Evolutionary conservation across 92 coral and sea anemone genomes (phyloP), one percentile per base, ranked within the genome.

Genomic region (Desmophyllum pertusum): DNA sequence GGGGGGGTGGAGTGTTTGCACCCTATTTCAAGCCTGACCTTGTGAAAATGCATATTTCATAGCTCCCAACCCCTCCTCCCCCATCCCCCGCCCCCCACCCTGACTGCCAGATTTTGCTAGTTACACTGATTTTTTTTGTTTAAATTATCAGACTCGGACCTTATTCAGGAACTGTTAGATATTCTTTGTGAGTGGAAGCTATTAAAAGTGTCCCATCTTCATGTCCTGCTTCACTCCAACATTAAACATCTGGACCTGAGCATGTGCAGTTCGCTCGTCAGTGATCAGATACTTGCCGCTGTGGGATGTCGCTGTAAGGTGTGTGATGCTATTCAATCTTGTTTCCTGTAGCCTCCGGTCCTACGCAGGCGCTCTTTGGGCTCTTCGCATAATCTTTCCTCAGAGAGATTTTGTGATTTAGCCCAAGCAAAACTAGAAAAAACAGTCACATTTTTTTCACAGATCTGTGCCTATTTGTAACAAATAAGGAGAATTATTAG

Each of bases 241-340:
- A 39, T 93, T 59, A 91, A 82, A 42, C 81, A 84, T 15, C 84
- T 93, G 74, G 91, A 93, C 65, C 67, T 93, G 70, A 93, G 97
- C 80, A 70, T 81, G 48, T 93, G 97, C 72, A 85, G 80, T 77
- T 92, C 84, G 27, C 70, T 93, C 6, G 72, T 91, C 76, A 88
- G 77, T 68, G 94, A 93, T 61, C 77, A 85, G 74, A 38, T 88
- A 42, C 81, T 93, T 17, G 52, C 57, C 83, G 73, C 77, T 75
- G 77, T 93, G 35, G 74, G 84, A 46, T 81, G 30, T 30, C 87
- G 94, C 18, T 93, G 97, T 55, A 86, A 93, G 94, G 97, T 93
- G 81, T 57, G 79, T 40, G 37, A 10, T 18, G 48, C 4, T 40
- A n/a, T n/a, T n/a, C n/a, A n/a, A n/a, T n/a, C n/a, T n/a, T n/a